Conservation (phyloP, 2,888 invertebrate genomes). For the Argyresthia albistria region DNA sequence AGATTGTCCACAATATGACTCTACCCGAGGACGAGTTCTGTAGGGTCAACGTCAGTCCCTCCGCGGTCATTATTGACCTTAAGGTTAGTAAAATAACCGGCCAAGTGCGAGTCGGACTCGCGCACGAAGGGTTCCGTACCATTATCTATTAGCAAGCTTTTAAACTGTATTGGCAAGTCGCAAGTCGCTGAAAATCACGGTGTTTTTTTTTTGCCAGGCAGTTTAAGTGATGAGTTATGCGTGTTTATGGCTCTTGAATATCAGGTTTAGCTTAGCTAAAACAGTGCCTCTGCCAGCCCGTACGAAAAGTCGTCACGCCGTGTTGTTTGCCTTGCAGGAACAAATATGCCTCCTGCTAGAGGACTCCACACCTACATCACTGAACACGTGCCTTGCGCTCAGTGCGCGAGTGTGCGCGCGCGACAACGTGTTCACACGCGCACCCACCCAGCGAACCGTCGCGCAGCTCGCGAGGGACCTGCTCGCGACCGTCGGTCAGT, state of each 20-base stretch:
- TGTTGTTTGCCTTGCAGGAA: conserved; percentile 25
- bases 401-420: conserved; percentile 23
- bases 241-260: no score
- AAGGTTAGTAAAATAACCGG: conserved; percentile 41
- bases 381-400: conserved; percentile 14
- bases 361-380: conserved; percentile 17
- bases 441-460: conserved; percentile 34
- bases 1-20: conserved; percentile 15
- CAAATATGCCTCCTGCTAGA: conserved; percentile 41
- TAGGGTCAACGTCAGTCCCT: conserved; percentile 28
- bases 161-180: no score
- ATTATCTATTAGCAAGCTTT: no score
- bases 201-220: no score
- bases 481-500: conserved; percentile 40
- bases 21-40: conserved; percentile 24
- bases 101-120: no score
- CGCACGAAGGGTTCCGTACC: no score
- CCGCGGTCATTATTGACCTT: conserved; percentile 33
- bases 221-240: no score
- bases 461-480: conserved; percentile 46
- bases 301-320: not conserved
- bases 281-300: no score
- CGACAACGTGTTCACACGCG: conserved; percentile 30
- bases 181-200: no score
- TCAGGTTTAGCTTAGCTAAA: no score